Conservation (phyloP, 2,888 invertebrate species). For the Helobdella robusta region DNA sequence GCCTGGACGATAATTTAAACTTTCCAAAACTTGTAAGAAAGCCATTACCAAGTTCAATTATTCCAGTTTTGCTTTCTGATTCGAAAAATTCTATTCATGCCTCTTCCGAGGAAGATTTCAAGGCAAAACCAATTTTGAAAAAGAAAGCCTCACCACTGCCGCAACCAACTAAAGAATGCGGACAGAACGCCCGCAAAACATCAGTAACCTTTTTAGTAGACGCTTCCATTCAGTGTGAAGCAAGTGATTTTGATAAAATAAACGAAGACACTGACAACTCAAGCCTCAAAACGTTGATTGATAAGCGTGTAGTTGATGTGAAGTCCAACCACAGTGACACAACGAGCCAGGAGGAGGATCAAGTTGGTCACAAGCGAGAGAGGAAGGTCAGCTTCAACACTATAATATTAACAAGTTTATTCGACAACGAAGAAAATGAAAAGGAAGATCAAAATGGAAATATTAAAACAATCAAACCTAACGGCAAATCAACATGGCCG, state of each 20-base stretch:
- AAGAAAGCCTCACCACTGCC: slow-evolving; percentile 17
- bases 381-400: slow-evolving; percentile 25
- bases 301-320: background rate
- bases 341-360: background rate
- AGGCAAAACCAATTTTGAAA: slow-evolving; percentile 21
- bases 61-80: slow-evolving; percentile 6
- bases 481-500: background rate
- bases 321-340: background rate
- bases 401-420: slow-evolving; percentile 21
- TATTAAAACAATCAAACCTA: background rate
- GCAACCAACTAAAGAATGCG: background rate
- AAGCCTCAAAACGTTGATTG: no score
- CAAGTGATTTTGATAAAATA: background rate
- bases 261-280: background rate
- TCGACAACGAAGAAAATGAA: slow-evolving; percentile 20
- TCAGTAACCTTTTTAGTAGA: slow-evolving; percentile 13
- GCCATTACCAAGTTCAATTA: slow-evolving; percentile 7
- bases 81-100: slow-evolving; percentile 14
- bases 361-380: slow-evolving; percentile 3
- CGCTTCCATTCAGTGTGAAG: slow-evolving; percentile 9
- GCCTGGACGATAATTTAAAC: background rate
- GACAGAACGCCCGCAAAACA: background rate
- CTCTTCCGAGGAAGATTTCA: slow-evolving; percentile 18
- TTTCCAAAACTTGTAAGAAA: slow-evolving; percentile 21
- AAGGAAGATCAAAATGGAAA: slow-evolving; percentile 12